Evolutionary conservation across 2,888 invertebrate species (phyloP).

Genomic region (Eupithecia abbreviata): DNA sequence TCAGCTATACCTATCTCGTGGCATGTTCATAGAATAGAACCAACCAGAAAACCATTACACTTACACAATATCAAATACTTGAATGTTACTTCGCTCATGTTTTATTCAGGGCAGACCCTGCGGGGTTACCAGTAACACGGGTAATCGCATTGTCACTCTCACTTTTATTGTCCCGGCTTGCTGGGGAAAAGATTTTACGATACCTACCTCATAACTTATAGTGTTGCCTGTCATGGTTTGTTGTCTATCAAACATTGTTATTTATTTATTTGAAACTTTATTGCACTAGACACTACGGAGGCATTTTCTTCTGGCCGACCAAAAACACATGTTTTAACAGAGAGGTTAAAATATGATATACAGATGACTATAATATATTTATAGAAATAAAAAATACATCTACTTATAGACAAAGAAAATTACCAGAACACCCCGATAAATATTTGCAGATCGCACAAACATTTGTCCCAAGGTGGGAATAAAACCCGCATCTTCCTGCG

Average conservation of each 20-base stretch:
- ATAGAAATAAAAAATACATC: too few relatives aligned
- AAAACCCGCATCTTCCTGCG: too few relatives aligned
- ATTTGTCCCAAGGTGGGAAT: too few relatives aligned
- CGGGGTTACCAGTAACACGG: constrained; percentile 33
- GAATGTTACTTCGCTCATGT: constrained; percentile 38
- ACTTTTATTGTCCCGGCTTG: constrained; percentile 18
- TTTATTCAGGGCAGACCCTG: constrained; percentile 46
- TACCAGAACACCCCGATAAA: too few relatives aligned
- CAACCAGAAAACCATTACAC: constrained; percentile 29
- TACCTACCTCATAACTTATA: background rate
- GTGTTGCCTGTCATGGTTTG: background rate
- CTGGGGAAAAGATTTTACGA: constrained; percentile 14
- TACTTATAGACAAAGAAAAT: too few relatives aligned
- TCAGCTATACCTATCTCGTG: background rate
- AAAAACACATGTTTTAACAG: too few relatives aligned
- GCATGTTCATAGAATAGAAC: constrained; percentile 1
- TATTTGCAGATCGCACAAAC: too few relatives aligned
- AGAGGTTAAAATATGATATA: too few relatives aligned
- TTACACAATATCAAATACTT: constrained; percentile 40
- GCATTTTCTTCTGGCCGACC: too few relatives aligned
- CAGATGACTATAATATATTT: too few relatives aligned
- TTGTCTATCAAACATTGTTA: background rate
- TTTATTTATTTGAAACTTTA: too few relatives aligned
- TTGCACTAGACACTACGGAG: too few relatives aligned
- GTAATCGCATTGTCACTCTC: constrained; percentile 24